phyloP scores from a whole-genome alignment of 2,113 vertebrate species.

The Marmota flaviventris region DNA sequence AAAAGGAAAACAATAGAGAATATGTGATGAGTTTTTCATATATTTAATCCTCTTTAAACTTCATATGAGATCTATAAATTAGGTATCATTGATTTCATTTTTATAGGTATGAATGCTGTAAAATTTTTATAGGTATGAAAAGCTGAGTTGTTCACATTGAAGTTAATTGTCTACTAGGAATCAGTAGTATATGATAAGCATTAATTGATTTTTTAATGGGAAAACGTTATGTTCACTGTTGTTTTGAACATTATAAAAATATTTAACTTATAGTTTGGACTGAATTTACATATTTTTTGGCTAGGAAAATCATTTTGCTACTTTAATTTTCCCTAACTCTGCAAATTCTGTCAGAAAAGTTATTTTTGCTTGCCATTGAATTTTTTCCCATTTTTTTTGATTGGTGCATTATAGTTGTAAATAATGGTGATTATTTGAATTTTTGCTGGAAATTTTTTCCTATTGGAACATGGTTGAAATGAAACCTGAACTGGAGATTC shows the following conservation, averaged over 20 bases:
- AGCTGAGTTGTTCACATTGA: neutral
- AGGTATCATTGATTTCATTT: slow-evolving; percentile 13
- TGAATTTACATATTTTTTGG: neutral
- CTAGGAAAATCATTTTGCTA: slow-evolving; percentile 17
- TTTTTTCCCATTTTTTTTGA: neutral
- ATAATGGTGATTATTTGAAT: neutral
- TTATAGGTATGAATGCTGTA: neutral
- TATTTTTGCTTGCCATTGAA: slow-evolving; percentile 31
- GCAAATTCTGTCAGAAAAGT: slow-evolving; percentile 55
- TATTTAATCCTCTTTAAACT: slow-evolving; percentile 33
- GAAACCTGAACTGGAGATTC: slow-evolving; percentile 2
- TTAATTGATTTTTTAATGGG: neutral
- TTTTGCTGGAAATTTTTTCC: slow-evolving; percentile 39
- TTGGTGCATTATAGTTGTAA: too few species aligned
- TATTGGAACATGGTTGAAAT: slow-evolving; percentile 13
- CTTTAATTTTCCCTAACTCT: slow-evolving; percentile 47
- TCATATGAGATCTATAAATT: slow-evolving; percentile 5
- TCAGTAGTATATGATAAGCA: neutral
- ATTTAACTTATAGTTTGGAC: neutral
- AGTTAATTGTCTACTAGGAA: slow-evolving; percentile 13
- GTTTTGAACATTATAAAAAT: slow-evolving; percentile 52
- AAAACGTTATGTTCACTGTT: neutral
- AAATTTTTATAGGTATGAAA: neutral
- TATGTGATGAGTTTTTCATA: slow-evolving; percentile 8
- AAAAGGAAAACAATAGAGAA: neutral